Percentiles rank a stretch among this genome's conserved stretches.
Conservation (phyloP, 2,113 vertebrate genomes). For the Chamaetylas fuelleborni region DNA sequence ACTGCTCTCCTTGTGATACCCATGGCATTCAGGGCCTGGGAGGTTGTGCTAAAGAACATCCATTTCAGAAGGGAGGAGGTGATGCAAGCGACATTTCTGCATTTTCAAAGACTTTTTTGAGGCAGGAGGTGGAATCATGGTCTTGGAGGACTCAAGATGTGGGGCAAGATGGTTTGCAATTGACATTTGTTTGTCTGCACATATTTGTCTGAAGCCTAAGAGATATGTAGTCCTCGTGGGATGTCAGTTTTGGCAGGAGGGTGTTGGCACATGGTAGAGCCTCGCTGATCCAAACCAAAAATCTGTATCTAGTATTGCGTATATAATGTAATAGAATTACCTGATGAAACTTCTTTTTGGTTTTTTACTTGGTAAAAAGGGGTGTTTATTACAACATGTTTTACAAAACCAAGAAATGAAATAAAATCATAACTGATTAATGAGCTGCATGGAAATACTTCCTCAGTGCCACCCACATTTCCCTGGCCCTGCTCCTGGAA, state of each 20-base stretch:
- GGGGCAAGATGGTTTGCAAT: neutral
- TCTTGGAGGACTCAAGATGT: neutral
- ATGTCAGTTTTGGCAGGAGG: conserved; percentile 48
- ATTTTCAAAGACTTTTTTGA: neutral
- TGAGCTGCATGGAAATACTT: conserved; percentile 62
- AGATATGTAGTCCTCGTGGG: neutral
- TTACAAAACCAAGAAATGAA: conserved; percentile 53
- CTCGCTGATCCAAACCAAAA: conserved; percentile 24
- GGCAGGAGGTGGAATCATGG: neutral
- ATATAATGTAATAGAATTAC: conserved; percentile 50
- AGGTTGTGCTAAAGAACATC: neutral
- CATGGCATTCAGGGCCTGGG: neutral
- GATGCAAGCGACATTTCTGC: neutral
- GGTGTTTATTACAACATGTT: conserved; percentile 58
- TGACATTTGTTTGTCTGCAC: conserved; percentile 36
- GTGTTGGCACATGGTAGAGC: conserved; percentile 1
- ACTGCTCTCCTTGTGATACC: neutral
- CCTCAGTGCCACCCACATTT: conserved; percentile 66
- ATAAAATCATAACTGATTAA: conserved; percentile 63
- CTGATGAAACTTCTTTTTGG: conserved; percentile 38
- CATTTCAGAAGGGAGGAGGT: neutral
- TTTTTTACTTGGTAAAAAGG: conserved; percentile 24
- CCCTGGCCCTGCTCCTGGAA: conserved; percentile 64
- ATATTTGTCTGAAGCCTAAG: conserved; percentile 27
- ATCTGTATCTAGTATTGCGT: conserved; percentile 22